Evolutionary conservation across 1,140 invertebrate species (phyloP), one percentile per base, ranked within the genome.

Genomic region (Hestina assimilis): DNA sequence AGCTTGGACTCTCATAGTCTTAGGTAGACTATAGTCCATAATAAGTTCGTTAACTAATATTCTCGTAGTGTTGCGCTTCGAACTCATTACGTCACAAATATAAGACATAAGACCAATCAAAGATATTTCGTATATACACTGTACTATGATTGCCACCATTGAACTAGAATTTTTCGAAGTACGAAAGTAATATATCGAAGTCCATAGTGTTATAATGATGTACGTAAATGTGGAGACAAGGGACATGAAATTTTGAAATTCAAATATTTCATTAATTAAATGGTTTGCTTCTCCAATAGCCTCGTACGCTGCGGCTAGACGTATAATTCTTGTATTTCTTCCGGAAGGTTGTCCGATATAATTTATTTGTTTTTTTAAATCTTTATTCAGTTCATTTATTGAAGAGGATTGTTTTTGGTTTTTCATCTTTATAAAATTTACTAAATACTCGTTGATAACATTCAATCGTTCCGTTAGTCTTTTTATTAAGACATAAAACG

Each of bases 381-480:
- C 4, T 20, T 47, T 11, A 21, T 21, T 3, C 20, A 8, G n/a
- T 43, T n/a, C 3, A 28, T 8, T 35, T 35, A 35, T n/a, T 21
- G 2, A 47, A 29, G 7, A 3, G 7, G 15, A 14, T 8, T 21
- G 0, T 1, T 47, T 47, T 21, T 33, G 7, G 3, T 33, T 20
- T 33, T 47, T 20, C 21, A 33, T 9, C 14, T 40, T 50, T 15
- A 50, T 26, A 40, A 38, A 50, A 15, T 33, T 23, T 4, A 40
- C 3, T 33, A 85, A 61, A 51, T 76, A 59, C 7, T 66, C 55
- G 14, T 82, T 79, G 9, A 83, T 65, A 1, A 75, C 21, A 4
- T 43, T 11, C 5, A 85, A 47, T 57, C 78, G 69, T 0, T 43
- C 4, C 11, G 45, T 64, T 7, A 77, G 20, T 58, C 75, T 69